Evolutionary conservation across 53 echinoderm and acorn worm genomes (phyloP), one percentile per base, ranked within the genome.

Genomic region (Pentamera pediparva): DNA sequence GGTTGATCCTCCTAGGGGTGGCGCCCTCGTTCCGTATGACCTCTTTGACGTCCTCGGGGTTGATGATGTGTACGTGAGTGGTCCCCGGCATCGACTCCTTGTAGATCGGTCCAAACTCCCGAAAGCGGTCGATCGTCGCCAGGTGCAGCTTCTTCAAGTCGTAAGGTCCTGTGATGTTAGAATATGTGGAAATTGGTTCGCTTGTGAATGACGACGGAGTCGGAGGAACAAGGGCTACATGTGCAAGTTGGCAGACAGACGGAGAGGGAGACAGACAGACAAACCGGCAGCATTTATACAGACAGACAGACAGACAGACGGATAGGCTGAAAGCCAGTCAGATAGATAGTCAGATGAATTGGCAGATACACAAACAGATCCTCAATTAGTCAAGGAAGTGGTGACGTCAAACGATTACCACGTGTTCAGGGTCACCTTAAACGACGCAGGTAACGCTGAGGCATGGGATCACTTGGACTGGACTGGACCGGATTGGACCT

Each of bases 71-170:
- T 3, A 98, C 88, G 33, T 83, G 84, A 20, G 85, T 91, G 4
- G 79, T 79, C 22, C 90, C 98, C 2, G 89, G 91, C 31, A 98
- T 63, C 47, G 81, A 91, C 59, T 98, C 98, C 59, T 89, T 88
- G 62, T 79, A 98, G 70, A 98, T 92, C 4, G 88, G 91, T 2
- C 98, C 98, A 45, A 78, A 98, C 53, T 77, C 70, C 27, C 91
- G 83, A 75, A 98, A 98, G 67, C 96, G 82, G 79, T 98, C 98
- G 15, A 98, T 75, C 8, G 86, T 88, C 17, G 98, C 98, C 24
- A 85, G 73, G 71, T 98, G 98, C 65, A 98, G 81, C 62, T 86
- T 91, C 34, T 98, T 89, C 32, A 91, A 31, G 21, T 76, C 86
- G 70, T 91, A 92, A 12, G 83, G 77, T 10, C 92, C 92, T 92